Evolutionary conservation across 2,113 vertebrate genomes (phyloP), one percentile per base, ranked within the genome.

Genomic region (Oreochromis spilurus): DNA sequence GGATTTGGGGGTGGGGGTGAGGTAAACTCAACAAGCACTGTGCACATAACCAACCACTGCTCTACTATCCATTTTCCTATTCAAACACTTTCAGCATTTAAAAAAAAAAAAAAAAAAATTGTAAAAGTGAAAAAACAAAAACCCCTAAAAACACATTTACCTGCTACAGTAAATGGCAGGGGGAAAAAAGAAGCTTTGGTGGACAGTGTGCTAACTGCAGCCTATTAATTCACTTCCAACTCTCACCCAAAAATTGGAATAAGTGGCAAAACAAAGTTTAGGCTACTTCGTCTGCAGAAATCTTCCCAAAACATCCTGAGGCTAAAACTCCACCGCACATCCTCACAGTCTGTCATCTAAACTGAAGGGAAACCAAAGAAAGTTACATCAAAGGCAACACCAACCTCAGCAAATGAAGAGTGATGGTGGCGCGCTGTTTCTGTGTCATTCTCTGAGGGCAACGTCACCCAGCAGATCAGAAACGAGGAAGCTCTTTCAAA

Each of bases 401-500:
- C 26, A 50, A 19, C 72, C 26, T 31, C 43, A 19, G 45, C 26
- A 52, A 75, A 77, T 77, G 26, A 77, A 77, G 45, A n/a, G 17
- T 52, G 72, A 52, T 34, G 45, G 26, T n/a, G 72, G 6, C 72
- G n/a, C 10, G 5, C 16, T 13, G 45, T 31, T 77, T 50, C 16
- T 50, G 24, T 75, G 45, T 77, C 72, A 77, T 12, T 77, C 72
- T 50, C 72, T 5, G 7, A 34, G 72, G 72, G 45, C 26, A 77
- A 31, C 26, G 17, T n/a, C 72, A 77, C 26, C 72, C 72, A 34
- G 72, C 26, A 52, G 9, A 77, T 52, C 72, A 52, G 45, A 77
- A 77, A 89, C 83, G 83, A 90, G 75, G 60, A 77, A 57, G 78
- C 29, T 60, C 78, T 79, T 87, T 62, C 83, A 90, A 89, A 91